phyloP scores from a whole-genome alignment of 53 echinoderm and acorn worm genomes.

The Holothuria leucospilota region DNA sequence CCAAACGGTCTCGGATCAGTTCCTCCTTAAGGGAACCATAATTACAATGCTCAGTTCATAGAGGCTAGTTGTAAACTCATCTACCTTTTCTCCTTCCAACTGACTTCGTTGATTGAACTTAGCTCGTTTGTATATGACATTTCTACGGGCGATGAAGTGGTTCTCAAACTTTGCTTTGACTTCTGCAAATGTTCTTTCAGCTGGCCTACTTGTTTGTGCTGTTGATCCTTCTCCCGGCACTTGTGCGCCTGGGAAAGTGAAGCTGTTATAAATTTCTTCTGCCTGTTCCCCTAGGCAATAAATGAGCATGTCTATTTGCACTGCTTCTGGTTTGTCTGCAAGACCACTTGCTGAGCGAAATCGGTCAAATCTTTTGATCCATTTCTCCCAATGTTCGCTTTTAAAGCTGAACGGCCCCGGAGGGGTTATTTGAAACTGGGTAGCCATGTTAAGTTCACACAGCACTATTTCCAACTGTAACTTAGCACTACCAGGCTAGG shows the following conservation, averaged over 20 bases:
- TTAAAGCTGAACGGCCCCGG: conserved; percentile 23
- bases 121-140: conserved; percentile 18
- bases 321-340: conserved; percentile 24
- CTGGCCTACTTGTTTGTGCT: neutral
- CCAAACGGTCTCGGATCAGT: conserved; percentile 62
- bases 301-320: conserved; percentile 65
- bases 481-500: no score
- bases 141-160: conserved; percentile 32
- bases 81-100: conserved; percentile 62
- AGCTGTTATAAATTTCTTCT: conserved; percentile 39
- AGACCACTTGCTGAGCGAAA: conserved; percentile 69
- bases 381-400: conserved; percentile 68
- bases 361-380: conserved; percentile 60
- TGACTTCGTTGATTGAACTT: conserved; percentile 69
- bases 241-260: neutral
- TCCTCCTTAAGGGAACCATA: conserved; percentile 63
- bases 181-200: neutral
- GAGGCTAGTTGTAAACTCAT: conserved; percentile 67
- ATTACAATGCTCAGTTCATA: conserved; percentile 70
- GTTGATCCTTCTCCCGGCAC: neutral
- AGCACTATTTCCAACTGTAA: no score
- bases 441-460: neutral
- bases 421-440: conserved; percentile 21
- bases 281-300: conserved; percentile 51
- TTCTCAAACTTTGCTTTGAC: conserved; percentile 25